Evolutionary conservation across 2,888 invertebrate genomes (phyloP).

Genomic region (Thymelicus acteon): DNA sequence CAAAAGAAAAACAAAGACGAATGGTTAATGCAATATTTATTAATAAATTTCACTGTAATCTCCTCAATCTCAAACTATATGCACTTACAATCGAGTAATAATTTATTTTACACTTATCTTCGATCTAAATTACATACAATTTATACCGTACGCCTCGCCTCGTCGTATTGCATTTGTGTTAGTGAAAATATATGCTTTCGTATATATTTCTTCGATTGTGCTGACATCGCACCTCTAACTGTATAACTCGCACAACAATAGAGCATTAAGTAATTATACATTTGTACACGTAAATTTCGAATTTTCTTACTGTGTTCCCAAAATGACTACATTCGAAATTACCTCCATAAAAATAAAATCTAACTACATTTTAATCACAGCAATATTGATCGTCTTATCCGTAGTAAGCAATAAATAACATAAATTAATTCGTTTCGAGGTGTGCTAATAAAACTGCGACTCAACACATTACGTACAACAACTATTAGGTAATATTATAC

Average conservation of each 20-base stretch:
- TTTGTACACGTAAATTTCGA: conserved; percentile 53
- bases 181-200: conserved; percentile 66
- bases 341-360: conserved; percentile 55
- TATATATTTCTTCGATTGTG: conserved; percentile 50
- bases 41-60: conserved; percentile 83
- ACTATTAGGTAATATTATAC: conserved; percentile 67
- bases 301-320: conserved; percentile 44
- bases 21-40: conserved; percentile 84
- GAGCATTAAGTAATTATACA: conserved; percentile 33
- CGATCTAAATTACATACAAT: conserved; percentile 69
- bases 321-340: conserved; percentile 39
- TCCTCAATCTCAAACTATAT: conserved; percentile 81
- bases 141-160: conserved; percentile 62
- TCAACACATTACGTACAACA: conserved; percentile 61
- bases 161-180: conserved; percentile 75
- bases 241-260: conserved; percentile 41
- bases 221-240: conserved; percentile 52
- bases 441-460: conserved; percentile 57
- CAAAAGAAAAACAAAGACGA: conserved; percentile 47
- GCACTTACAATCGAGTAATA: conserved; percentile 78
- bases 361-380: conserved; percentile 76
- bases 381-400: conserved; percentile 61
- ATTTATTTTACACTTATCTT: conserved; percentile 80
- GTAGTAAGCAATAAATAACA: conserved; percentile 68
- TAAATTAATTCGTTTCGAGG: conserved; percentile 71